phyloP scores from a whole-genome alignment of 1,140 invertebrate genomes.

The Metopolophium dirhodum region DNA sequence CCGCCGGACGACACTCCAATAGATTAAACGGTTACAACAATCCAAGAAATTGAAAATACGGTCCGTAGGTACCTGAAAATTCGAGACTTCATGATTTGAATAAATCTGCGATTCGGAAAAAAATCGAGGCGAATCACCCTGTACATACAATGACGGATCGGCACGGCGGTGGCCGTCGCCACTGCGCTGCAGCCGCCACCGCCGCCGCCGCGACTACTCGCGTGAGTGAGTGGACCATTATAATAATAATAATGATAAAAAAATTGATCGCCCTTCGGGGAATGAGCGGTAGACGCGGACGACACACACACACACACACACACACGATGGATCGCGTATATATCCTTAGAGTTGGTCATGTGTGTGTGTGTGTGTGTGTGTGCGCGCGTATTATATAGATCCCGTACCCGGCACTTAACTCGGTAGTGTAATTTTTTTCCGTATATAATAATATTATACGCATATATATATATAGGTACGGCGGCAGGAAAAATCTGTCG shows the following conservation, averaged over 20 bases:
- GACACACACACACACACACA: not conserved
- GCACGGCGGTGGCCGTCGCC: not conserved
- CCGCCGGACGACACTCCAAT: not conserved
- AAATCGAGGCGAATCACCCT: not conserved
- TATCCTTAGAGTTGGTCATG: not conserved
- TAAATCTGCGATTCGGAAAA: not conserved
- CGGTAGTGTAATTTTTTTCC: conserved; percentile 52
- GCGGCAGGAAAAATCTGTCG: conserved; percentile 28
- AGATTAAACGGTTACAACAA: not conserved
- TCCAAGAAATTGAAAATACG: not conserved
- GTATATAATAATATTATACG: conserved; percentile 7
- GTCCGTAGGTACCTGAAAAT: not conserved
- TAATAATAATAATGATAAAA: conserved; percentile 43
- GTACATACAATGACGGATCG: not conserved
- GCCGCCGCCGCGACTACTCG: not conserved
- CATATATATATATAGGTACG: not conserved
- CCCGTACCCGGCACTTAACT: conserved; percentile 51
- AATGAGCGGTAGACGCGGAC: not conserved
- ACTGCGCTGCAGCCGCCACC: not conserved
- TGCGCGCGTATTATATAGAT: not conserved
- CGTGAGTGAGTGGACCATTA: conserved; percentile 40
- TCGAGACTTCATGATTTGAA: not conserved
- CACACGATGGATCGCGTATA: not conserved
- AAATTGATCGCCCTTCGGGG: conserved; percentile 54
- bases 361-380: not conserved